phyloP scores from a whole-genome alignment of 2,113 vertebrate species.

The Prochilodus magdalenae region DNA sequence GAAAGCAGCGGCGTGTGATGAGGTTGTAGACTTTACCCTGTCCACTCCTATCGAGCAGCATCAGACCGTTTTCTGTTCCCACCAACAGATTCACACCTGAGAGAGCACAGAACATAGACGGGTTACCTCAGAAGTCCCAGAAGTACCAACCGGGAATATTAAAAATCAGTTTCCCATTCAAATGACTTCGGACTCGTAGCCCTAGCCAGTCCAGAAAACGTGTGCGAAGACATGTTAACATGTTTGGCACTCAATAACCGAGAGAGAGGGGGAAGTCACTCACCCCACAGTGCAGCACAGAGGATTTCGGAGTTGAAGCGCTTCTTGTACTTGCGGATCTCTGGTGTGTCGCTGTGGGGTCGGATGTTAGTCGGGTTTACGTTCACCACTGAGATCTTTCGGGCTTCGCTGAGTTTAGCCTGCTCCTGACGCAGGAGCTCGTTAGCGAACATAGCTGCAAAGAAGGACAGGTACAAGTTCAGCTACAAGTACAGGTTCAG shows the following conservation, averaged over 20 bases:
- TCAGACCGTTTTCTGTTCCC: slow-evolving; percentile 95
- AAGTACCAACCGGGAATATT: no score
- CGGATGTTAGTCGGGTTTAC: slow-evolving; percentile 98
- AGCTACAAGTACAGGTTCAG: background rate
- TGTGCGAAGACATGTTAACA: no score
- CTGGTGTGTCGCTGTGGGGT: slow-evolving; percentile 94
- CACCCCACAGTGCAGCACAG: slow-evolving; percentile 96
- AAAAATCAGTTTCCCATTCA: no score
- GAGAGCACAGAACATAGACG: background rate
- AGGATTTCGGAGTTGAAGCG: slow-evolving; percentile 98
- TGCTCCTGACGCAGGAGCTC: slow-evolving; percentile 96
- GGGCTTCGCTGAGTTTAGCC: slow-evolving; percentile 93
- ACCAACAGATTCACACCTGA: slow-evolving; percentile 95
- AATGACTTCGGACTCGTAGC: no score
- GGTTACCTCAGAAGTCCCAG: no score
- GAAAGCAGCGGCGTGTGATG: slow-evolving; percentile 93
- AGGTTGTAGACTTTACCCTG: slow-evolving; percentile 98
- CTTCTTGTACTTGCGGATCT: slow-evolving; percentile 99
- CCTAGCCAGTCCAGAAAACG: no score
- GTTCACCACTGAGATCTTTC: slow-evolving; percentile 97
- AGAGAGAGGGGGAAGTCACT: slow-evolving; percentile 39
- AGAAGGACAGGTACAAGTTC: background rate
- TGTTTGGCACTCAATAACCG: no score
- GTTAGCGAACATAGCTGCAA: slow-evolving; percentile 87
- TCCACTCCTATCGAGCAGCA: slow-evolving; percentile 96